phyloP scores from a whole-genome alignment of 2,888 invertebrate species.

The Diaperis boleti region DNA sequence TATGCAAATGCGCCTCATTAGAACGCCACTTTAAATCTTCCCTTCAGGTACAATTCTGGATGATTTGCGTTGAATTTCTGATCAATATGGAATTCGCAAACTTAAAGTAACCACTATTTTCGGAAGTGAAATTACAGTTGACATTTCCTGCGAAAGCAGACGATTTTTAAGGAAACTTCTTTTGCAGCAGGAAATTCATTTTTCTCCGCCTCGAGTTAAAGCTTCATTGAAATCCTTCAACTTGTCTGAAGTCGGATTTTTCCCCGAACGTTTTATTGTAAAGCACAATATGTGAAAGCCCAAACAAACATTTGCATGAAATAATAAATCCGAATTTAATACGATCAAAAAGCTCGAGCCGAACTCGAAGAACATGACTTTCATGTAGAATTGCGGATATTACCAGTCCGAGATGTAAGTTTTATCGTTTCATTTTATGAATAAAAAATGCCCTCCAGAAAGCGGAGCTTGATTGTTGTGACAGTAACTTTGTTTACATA shows the following conservation, averaged over 20 bases:
- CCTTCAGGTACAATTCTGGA: background rate
- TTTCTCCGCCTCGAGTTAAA: background rate
- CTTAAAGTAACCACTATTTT: background rate
- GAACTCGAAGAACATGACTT: conserved; percentile 12
- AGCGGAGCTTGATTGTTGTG: conserved; percentile 31
- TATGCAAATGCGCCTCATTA: conserved; percentile 34
- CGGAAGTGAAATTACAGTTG: conserved; percentile 6
- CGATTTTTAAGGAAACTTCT: conserved; percentile 3
- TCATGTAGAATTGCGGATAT: conserved; percentile 23
- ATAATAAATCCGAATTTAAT: conserved; percentile 14
- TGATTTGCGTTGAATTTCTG: background rate
- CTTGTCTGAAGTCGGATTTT: background rate
- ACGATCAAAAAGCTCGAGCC: conserved; percentile 21
- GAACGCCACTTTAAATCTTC: conserved; percentile 29
- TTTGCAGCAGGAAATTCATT: conserved; percentile 1
- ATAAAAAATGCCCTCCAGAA: conserved; percentile 22
- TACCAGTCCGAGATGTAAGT: conserved; percentile 12
- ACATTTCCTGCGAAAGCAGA: conserved; percentile 7
- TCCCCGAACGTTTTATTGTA: background rate
- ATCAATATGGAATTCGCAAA: background rate
- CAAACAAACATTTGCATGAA: background rate
- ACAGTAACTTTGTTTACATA: conserved; percentile 25
- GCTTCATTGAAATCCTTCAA: background rate
- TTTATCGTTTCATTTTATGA: conserved; percentile 22
- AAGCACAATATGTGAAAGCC: background rate